Evolutionary conservation across 2,888 invertebrate genomes (phyloP).

Genomic region (Nomada hirtipes): DNA sequence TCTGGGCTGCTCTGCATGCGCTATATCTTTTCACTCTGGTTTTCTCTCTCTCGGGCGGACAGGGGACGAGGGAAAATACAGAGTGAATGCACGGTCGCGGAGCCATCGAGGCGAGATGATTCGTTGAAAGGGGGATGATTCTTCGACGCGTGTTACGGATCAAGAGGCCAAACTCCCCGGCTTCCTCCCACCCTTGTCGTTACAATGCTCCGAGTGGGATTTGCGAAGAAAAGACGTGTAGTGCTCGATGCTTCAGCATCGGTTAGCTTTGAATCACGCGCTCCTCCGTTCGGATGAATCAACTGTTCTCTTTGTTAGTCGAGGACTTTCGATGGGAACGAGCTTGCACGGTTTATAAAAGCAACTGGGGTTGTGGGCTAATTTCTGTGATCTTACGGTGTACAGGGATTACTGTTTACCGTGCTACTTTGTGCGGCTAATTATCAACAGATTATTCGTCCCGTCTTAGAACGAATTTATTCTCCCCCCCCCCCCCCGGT

Average conservation of each 20-base stretch:
- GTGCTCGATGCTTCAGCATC: conserved; percentile 32
- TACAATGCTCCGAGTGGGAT: conserved; percentile 34
- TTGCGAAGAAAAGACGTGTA: conserved; percentile 37
- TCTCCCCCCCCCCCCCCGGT: too few relatives aligned
- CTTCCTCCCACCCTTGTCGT: not conserved
- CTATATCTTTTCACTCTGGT: too few relatives aligned
- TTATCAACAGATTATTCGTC: too few relatives aligned
- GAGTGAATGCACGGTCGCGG: conserved; percentile 22
- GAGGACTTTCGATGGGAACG: conserved; percentile 8
- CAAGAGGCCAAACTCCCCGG: conserved; percentile 6
- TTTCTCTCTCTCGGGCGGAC: not conserved
- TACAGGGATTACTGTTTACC: not conserved
- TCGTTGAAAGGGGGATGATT: conserved; percentile 60
- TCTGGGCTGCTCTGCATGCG: not conserved
- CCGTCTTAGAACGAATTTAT: too few relatives aligned
- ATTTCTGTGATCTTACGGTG: not conserved
- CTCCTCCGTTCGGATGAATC: conserved; percentile 15
- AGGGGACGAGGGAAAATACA: not conserved
- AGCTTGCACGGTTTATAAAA: not conserved
- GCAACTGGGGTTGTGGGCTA: not conserved
- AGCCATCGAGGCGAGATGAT: conserved; percentile 53
- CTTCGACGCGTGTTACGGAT: conserved; percentile 50
- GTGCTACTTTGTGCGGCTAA: too few relatives aligned
- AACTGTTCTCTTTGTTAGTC: conserved; percentile 24
- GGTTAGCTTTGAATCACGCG: conserved; percentile 31